A percentile compares a stretch with the other conserved stretches of the same genome.
phyloP scores from a whole-genome alignment of 2,113 vertebrate genomes.

The Percina caprodes region DNA sequence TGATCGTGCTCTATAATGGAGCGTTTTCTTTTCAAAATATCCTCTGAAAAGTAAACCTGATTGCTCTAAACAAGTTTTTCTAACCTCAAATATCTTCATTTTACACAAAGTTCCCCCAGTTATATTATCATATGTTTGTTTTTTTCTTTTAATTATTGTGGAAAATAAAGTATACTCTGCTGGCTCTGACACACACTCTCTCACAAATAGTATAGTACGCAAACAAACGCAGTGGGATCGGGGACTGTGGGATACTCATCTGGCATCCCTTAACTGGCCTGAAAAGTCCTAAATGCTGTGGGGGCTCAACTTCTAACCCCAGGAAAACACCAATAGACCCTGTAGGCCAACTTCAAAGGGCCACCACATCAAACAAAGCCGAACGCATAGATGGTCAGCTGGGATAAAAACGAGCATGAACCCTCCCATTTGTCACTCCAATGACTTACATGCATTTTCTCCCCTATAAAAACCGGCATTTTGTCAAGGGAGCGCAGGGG shows the following conservation, averaged over 20 bases:
- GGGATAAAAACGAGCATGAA: conserved; percentile 62
- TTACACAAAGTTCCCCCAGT: background rate
- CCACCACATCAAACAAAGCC: conserved; percentile 76
- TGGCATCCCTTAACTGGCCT: conserved; percentile 72
- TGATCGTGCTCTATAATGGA: background rate
- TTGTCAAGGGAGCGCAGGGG: conserved; percentile 10
- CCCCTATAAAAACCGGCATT: conserved; percentile 26
- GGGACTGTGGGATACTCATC: conserved; percentile 62
- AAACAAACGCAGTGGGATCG: conserved; percentile 21
- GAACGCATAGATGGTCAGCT: conserved; percentile 69
- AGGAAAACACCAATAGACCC: conserved; percentile 79
- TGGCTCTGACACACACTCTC: conserved; percentile 2
- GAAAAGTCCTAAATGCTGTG: conserved; percentile 66
- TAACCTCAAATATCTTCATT: background rate
- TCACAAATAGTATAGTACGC: conserved; percentile 14
- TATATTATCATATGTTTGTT: background rate
- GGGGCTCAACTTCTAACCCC: conserved; percentile 79
- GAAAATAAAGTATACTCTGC: background rate
- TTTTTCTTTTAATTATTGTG: background rate
- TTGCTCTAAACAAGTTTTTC: background rate
- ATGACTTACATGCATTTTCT: conserved; percentile 60
- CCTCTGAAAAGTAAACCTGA: background rate
- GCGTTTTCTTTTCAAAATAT: background rate
- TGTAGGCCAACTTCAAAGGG: conserved; percentile 77
- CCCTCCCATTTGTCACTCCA: conserved; percentile 65